Percentiles rank a stretch among this genome's conserved stretches.
These are phyloP conservation scores for human (Homo sapiens) DNA, from an alignment of 2,113 vertebrate genomes.

Conservation along the genomic window DNA sequence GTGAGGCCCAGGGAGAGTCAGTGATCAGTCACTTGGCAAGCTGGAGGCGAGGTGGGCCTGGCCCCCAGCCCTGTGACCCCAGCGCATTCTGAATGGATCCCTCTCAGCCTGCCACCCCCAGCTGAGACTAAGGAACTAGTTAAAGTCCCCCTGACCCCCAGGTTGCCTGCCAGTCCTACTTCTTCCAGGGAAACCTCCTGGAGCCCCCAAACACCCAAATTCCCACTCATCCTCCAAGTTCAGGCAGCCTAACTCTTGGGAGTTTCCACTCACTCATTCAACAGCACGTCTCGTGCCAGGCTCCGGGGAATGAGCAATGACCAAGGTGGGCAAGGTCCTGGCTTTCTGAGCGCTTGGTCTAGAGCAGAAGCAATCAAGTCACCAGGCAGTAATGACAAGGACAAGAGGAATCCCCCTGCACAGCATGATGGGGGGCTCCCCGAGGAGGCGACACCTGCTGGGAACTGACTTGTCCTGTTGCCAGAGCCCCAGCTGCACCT, in stretches of 20 bases:
- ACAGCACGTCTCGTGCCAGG: not conserved
- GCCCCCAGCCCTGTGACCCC: not conserved
- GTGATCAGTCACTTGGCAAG: not conserved
- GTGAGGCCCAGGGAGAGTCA: not conserved
- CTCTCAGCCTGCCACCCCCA: accelerated
- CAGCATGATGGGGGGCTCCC: no score
- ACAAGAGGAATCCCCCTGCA: not conserved
- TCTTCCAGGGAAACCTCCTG: not conserved
- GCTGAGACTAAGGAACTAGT: no score
- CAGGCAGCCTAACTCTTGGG: not conserved
- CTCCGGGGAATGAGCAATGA: not conserved
- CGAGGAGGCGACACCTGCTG: not conserved
- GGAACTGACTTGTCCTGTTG: not conserved
- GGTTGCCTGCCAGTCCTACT: no score
- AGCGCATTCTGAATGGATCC: not conserved
- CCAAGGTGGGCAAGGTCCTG: not conserved
- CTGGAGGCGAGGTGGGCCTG: not conserved
- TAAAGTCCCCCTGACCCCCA: no score
- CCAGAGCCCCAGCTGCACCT: not conserved
- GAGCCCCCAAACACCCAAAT: not conserved
- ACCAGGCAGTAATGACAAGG: not conserved
- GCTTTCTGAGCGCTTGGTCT: not conserved
- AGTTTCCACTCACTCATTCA: not conserved
- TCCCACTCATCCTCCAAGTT: not conserved
- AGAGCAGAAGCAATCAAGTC: not conserved